Base-by-base conservation (phyloP, 1,140 invertebrate species). In the Rhynchophorus ferrugineus region DNA sequence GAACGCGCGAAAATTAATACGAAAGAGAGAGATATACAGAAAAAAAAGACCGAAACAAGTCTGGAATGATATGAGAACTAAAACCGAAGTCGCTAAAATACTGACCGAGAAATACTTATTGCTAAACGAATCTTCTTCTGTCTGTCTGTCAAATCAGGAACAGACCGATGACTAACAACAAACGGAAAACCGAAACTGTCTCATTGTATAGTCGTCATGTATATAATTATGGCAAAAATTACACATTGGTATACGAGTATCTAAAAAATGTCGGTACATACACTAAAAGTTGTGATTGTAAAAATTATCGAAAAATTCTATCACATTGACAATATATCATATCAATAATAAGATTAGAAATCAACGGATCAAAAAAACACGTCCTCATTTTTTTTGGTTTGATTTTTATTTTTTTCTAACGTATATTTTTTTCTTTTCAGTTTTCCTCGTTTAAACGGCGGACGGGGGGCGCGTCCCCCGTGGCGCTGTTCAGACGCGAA, bases 241-340 rank as follows among this genome's bases (percentile, higher is more conserved):
- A 68, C 63, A n/a, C n/a, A n/a, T n/a, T 65, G 63, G 64, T 66
- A 68, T 68, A 69, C 60, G 62, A 69, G 65, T 67, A 69, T 68
- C 67, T 69, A 69, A 68, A 67, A 69, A 64, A 61, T 54, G 60
- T 61, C 65, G 64, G 61, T 68, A 66, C 63, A 66, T 61, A 65
- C 58, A 68, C 64, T 65, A 65, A 66, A 61, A 68, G 57, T 55
- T 66, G 68, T 65, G 66, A 69, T 69, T 69, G 68, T 69, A 69
- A 69, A 66, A 69, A 69, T 69, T 66, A 69, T 69, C 68, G 63
- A 69, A 65, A n/a, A 69, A 69, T 67, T 69, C 68, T 69, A 69
- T 69, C 68, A 69, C 68, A 69, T 69, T 67, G 62, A 69, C 60
- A 66, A 67, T 67, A 63, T 67, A 67, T 67, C 57, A 60, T 60